Conservation (phyloP, 2,797 vertebrate genomes). For the Tamandua tetradactyla region DNA sequence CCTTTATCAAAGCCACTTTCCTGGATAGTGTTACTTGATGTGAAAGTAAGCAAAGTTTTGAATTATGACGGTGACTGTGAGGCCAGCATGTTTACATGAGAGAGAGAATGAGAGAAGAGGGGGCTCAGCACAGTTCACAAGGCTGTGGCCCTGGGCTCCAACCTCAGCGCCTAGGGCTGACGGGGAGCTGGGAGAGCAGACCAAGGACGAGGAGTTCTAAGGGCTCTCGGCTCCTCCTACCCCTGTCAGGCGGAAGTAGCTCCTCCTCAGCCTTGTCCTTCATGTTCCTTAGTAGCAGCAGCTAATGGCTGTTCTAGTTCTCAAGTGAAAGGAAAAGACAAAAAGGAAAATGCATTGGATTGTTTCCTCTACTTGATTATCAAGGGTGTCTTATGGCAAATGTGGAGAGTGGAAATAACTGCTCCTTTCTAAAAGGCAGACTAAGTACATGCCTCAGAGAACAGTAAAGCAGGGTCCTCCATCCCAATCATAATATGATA, state of each 20-base stretch:
- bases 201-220: not conserved
- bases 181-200: not conserved
- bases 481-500: fast-evolving
- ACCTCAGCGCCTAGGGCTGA: not conserved
- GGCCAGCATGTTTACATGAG: not conserved
- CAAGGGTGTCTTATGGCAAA: not conserved
- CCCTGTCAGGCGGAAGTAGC: not conserved
- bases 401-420: too few species aligned
- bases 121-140: not conserved
- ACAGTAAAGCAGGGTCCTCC: not conserved
- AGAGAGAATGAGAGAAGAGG: not conserved
- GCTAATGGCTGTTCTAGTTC: not conserved
- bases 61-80: not conserved
- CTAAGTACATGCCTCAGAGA: not conserved
- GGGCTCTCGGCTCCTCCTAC: not conserved
- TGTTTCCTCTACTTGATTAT: not conserved
- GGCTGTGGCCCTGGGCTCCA: not conserved
- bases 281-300: not conserved
- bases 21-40: not conserved
- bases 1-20: not conserved
- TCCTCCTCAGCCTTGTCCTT: not conserved
- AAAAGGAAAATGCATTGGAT: not conserved
- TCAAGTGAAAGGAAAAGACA: not conserved
- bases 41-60: not conserved
- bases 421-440: not conserved